These are phyloP conservation scores for Fundulus diaphanus DNA, from an alignment of 2,797 vertebrate species.

Conservation along the genomic window DNA sequence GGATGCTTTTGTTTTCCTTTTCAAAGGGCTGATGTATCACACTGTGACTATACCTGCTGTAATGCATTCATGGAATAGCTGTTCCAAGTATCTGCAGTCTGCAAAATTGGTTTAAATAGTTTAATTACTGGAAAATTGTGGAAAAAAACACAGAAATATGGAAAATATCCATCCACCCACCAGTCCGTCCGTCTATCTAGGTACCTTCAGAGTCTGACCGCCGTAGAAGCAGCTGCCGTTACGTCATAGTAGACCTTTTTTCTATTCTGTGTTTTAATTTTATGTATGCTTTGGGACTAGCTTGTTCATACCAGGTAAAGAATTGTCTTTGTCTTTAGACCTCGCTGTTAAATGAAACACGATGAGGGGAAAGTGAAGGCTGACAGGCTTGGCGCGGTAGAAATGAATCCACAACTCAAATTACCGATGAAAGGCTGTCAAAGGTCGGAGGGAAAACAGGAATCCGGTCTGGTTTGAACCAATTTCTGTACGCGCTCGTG, in stretches of 20 bases:
- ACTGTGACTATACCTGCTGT: neutral
- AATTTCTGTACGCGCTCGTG: constrained; percentile 20
- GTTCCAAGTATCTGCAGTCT: constrained; percentile 8
- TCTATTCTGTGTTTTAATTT: neutral
- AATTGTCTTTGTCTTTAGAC: neutral
- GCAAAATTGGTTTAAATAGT: neutral
- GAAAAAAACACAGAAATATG: neutral
- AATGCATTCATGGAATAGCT: neutral
- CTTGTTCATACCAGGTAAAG: neutral
- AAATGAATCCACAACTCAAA: neutral
- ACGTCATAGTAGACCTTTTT: too few relatives aligned
- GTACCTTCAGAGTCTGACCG: too few relatives aligned
- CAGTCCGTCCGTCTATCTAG: neutral
- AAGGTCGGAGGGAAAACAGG: constrained; percentile 10
- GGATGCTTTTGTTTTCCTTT: neutral
- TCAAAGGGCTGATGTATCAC: neutral
- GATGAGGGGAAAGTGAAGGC: neutral
- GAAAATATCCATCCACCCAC: neutral
- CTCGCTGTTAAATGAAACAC: neutral
- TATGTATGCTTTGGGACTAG: too few relatives aligned
- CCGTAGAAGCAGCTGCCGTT: too few relatives aligned
- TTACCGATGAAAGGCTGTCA: neutral
- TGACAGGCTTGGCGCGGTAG: neutral
- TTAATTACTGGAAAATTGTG: neutral
- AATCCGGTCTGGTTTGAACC: constrained; percentile 10